Conservation (phyloP, 2,797 vertebrate species). For the Eleutherodactylus coqui region DNA sequence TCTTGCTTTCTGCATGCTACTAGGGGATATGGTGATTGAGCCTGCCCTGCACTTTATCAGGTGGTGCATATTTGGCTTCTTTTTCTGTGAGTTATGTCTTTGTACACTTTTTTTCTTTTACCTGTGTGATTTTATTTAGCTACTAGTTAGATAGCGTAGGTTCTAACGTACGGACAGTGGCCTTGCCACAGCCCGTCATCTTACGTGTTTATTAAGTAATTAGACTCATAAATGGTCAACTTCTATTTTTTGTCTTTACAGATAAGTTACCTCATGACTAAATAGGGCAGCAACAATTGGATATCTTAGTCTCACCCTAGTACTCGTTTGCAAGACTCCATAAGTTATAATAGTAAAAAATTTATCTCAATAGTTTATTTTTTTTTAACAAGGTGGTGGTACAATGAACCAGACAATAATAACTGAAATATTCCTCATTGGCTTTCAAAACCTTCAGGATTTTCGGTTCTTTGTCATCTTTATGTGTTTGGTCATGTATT, state of each 20-base stretch:
- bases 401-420: constrained; percentile 5
- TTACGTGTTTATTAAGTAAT: too few relatives aligned
- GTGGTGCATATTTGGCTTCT: too few relatives aligned
- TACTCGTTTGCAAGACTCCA: neutral
- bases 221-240: neutral
- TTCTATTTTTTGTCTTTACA: neutral
- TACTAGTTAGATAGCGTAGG: too few relatives aligned
- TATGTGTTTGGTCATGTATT: constrained; percentile 12
- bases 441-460: constrained; percentile 32
- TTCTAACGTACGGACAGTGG: too few relatives aligned
- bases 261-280: neutral
- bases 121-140: too few relatives aligned
- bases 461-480: neutral
- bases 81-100: too few relatives aligned
- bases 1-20: too few relatives aligned
- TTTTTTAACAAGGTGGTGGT: neutral
- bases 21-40: too few relatives aligned
- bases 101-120: too few relatives aligned
- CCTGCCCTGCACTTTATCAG: too few relatives aligned
- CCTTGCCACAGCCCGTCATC: too few relatives aligned
- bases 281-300: neutral
- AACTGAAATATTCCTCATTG: constrained; percentile 27
- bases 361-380: neutral
- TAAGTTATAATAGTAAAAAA: neutral
- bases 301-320: neutral